Percentiles rank a stretch among this genome's conserved stretches.
These are phyloP conservation scores for Crepidodera aurea DNA, from an alignment of 2,888 invertebrate species.

Conservation along the genomic window DNA sequence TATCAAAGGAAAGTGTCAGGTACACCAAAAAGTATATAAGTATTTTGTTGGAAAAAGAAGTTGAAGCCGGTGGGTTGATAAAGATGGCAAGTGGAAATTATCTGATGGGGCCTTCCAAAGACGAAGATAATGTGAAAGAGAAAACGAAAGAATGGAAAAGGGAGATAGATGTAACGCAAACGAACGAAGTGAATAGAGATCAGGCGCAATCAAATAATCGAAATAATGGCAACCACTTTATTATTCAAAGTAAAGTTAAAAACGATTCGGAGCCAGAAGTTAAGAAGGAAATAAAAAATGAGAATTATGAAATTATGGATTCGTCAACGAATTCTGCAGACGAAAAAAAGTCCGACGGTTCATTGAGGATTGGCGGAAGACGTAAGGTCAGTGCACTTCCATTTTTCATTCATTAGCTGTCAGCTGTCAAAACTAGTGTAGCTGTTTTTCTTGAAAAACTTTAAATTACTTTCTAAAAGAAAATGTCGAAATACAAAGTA, in stretches of 20 bases:
- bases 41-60: conserved; percentile 74
- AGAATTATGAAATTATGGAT: conserved; percentile 46
- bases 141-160: conserved; percentile 35
- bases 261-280: conserved; percentile 20
- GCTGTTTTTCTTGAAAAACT: conserved; percentile 1
- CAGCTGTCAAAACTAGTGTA: conserved; percentile 30
- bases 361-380: conserved; percentile 67
- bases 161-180: conserved; percentile 34
- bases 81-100: conserved; percentile 74
- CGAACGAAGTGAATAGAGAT: conserved; percentile 33
- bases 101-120: conserved; percentile 68
- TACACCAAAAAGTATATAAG: conserved; percentile 71
- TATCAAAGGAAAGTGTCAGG: conserved; percentile 70
- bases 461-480: conserved; percentile 6
- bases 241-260: conserved; percentile 35
- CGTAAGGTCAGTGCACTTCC: conserved; percentile 62
- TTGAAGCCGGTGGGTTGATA: conserved; percentile 72
- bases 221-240: conserved; percentile 28
- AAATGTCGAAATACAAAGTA: conserved; percentile 43
- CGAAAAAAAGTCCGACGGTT: conserved; percentile 48
- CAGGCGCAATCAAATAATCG: conserved; percentile 32
- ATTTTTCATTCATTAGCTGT: conserved; percentile 25
- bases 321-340: conserved; percentile 44
- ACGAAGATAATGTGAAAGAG: conserved; percentile 44
- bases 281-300: conserved; percentile 34